These are phyloP conservation scores for Penaeus japonicus DNA, from an alignment of 1,140 invertebrate genomes.

Conservation along the genomic window DNA sequence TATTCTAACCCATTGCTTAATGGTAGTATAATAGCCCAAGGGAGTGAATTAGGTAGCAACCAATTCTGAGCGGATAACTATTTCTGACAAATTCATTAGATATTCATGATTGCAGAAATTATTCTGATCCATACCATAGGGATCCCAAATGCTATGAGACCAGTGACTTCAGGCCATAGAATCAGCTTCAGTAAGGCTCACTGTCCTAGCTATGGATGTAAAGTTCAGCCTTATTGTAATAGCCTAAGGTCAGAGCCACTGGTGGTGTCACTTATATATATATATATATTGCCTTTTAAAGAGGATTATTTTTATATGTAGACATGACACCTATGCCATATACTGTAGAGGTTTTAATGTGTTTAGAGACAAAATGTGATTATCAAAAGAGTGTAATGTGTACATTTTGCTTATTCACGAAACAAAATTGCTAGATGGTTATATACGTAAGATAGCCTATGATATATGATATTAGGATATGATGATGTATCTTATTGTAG, in stretches of 20 bases:
- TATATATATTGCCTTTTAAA: slow-evolving; percentile 42
- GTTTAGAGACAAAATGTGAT: neutral
- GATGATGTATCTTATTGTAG: slow-evolving; percentile 13
- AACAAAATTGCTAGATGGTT: too few species aligned
- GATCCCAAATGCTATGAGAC: slow-evolving; percentile 9
- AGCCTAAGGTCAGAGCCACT: neutral
- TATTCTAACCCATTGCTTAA: too few species aligned
- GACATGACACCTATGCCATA: neutral
- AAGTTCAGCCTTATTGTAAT: neutral
- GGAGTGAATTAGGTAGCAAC: too few species aligned
- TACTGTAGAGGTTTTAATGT: slow-evolving; percentile 7
- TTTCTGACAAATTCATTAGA: neutral
- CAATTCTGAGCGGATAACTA: too few species aligned
- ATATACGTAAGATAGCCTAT: neutral
- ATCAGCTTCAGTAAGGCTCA: neutral
- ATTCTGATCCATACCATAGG: neutral
- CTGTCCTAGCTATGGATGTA: neutral
- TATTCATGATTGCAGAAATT: neutral
- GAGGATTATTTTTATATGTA: slow-evolving; percentile 53
- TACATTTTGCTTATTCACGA: neutral
- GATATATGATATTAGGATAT: slow-evolving; percentile 21
- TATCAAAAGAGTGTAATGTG: neutral
- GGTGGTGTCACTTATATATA: slow-evolving; percentile 20
- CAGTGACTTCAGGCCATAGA: neutral
- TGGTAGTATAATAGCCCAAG: too few species aligned